A percentile compares a stretch with the other conserved stretches of the same genome.
Evolutionary conservation across 2,797 vertebrate genomes (phyloP).

Genomic region (Mormyrus proboscirostris): DNA sequence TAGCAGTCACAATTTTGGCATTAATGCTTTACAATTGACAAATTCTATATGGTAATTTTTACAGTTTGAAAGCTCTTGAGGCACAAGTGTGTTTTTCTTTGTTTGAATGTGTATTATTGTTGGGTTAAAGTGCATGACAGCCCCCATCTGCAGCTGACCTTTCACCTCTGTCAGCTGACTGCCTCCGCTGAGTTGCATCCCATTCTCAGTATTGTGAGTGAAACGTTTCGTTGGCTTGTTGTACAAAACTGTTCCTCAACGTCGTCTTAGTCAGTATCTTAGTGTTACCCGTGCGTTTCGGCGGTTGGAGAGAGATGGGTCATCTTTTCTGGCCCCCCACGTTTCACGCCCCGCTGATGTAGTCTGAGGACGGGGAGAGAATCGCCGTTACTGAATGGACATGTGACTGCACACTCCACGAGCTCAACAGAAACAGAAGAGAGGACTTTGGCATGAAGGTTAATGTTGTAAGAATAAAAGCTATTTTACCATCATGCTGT

Average conservation of each 20-base stretch:
- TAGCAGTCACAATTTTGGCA: background rate
- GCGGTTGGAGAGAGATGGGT: conserved; percentile 58
- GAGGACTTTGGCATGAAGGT: conserved; percentile 73
- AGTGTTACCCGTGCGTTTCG: conserved; percentile 65
- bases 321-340: conserved; percentile 46
- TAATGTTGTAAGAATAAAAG: conserved; percentile 80
- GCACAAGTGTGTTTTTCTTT: conserved; percentile 41
- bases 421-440: conserved; percentile 41
- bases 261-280: conserved; percentile 60
- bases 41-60: conserved; percentile 24
- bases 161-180: conserved; percentile 68
- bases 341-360: conserved; percentile 52
- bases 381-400: conserved; percentile 17
- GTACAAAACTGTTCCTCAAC: conserved; percentile 61
- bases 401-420: conserved; percentile 40
- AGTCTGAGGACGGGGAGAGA: conserved; percentile 42
- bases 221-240: conserved; percentile 67
- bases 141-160: conserved; percentile 49
- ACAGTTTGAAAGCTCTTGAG: conserved; percentile 31
- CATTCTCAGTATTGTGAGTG: conserved; percentile 64
- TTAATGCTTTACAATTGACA: background rate
- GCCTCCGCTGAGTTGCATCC: conserved; percentile 62
- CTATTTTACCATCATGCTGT: conserved; percentile 74
- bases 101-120: conserved; percentile 44
- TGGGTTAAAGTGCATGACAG: conserved; percentile 64